A percentile compares a stretch with the other conserved stretches of the same genome.
Evolutionary conservation across 2,113 vertebrate species (phyloP).

Genomic region (Ia io): DNA sequence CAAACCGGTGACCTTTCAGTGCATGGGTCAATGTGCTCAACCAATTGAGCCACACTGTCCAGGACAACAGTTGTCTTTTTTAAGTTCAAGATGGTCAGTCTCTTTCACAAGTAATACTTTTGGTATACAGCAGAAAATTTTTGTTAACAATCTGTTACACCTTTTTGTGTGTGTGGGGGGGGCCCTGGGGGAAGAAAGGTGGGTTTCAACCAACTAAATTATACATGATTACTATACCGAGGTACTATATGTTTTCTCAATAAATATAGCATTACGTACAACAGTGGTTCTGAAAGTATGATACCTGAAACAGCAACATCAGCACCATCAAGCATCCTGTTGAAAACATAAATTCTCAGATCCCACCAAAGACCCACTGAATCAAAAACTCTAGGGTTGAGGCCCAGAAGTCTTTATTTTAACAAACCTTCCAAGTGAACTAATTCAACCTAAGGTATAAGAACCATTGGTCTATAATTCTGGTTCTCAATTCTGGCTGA

Average conservation of each 20-base stretch:
- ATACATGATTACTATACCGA: neutral
- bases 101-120: neutral
- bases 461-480: neutral
- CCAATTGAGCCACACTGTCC: neutral
- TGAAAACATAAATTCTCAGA: neutral
- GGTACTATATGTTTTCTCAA: neutral
- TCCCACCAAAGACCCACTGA: neutral
- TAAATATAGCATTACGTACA: neutral
- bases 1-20: neutral
- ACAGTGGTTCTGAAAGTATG: neutral
- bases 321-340: neutral
- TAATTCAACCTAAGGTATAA: neutral
- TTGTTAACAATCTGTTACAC: neutral
- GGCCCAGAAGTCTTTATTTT: neutral
- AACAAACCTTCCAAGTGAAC: neutral
- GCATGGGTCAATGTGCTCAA: neutral
- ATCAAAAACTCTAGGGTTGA: neutral
- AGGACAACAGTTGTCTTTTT: neutral
- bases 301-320: neutral
- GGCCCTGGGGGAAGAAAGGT: neutral
- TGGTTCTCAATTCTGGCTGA: neutral
- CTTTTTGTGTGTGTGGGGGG: no score
- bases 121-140: neutral
- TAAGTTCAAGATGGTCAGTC: neutral
- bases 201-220: neutral